phyloP scores from a whole-genome alignment of 1,140 invertebrate species.

The Epicauta chinensis region DNA sequence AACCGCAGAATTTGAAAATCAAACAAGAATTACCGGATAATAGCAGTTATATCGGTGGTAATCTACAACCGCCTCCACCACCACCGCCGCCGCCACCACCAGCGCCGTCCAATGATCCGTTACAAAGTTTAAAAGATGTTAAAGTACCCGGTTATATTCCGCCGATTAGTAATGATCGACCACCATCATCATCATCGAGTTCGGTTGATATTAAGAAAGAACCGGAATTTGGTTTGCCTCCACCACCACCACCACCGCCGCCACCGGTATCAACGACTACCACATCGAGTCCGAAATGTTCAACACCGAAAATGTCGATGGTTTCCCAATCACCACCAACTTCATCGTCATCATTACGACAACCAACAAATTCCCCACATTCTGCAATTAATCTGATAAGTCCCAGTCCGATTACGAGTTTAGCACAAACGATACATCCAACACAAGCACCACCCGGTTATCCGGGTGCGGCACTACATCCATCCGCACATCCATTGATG shows the following conservation, averaged over 20 bases:
- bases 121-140: slow-evolving; percentile 72
- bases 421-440: slow-evolving; percentile 63
- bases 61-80: slow-evolving; percentile 17
- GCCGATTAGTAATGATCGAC: slow-evolving; percentile 28
- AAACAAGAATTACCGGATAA: slow-evolving; percentile 65
- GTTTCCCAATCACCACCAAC: slow-evolving; percentile 33
- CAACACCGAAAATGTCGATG: slow-evolving; percentile 28
- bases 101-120: slow-evolving; percentile 56
- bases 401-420: slow-evolving; percentile 49
- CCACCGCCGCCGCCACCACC: slow-evolving; percentile 35
- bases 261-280: no score
- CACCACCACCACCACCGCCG: no score
- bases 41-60: slow-evolving; percentile 10
- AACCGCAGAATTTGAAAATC: slow-evolving; percentile 73
- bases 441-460: slow-evolving; percentile 54
- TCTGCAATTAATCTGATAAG: slow-evolving; percentile 56
- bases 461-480: slow-evolving; percentile 46
- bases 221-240: slow-evolving; percentile 41
- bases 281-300: slow-evolving; percentile 21
- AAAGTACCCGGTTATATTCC: slow-evolving; percentile 69
- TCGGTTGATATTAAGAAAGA: slow-evolving; percentile 60
- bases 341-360: slow-evolving; percentile 44
- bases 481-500: slow-evolving; percentile 59
- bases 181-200: slow-evolving; percentile 29
- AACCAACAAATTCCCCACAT: slow-evolving; percentile 45